Percentiles rank a stretch among this genome's conserved stretches.
Evolutionary conservation across 2,113 vertebrate species (phyloP).

Genomic region (Pontoporia blainvillei): DNA sequence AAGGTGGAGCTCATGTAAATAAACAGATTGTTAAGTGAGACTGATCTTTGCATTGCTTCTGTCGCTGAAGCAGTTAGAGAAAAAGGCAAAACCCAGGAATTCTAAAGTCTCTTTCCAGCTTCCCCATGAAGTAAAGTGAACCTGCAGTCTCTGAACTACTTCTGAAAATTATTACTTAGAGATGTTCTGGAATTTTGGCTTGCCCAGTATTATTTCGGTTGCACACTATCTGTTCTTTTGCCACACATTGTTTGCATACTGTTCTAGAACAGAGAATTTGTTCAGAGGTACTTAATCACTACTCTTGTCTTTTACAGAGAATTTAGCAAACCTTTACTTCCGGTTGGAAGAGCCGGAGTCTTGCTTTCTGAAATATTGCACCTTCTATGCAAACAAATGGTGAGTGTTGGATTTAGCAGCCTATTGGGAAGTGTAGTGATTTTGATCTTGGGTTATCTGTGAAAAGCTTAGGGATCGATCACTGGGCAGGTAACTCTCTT

Average conservation of each 20-base stretch:
- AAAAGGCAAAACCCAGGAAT: not conserved
- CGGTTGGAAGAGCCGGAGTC: constrained; percentile 95
- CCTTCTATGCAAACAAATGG: constrained; percentile 99
- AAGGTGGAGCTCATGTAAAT: not conserved
- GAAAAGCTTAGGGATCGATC: not conserved
- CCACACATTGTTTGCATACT: not conserved
- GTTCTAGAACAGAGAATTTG: not conserved
- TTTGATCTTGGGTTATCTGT: not conserved
- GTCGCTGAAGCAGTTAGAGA: not conserved
- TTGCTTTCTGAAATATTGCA: constrained; percentile 98
- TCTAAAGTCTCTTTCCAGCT: not conserved
- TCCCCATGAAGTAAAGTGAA: not conserved
- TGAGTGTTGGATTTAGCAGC: constrained; percentile 74
- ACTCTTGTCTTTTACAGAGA: constrained; percentile 86
- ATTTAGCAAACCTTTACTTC: constrained; percentile 98
- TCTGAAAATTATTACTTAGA: not conserved
- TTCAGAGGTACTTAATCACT: constrained; percentile 12
- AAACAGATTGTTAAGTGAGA: not conserved
- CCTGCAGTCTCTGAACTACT: not conserved
- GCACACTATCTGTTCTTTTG: not conserved
- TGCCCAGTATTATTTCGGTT: not conserved
- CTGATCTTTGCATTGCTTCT: not conserved
- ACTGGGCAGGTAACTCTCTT: not conserved
- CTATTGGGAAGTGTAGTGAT: not conserved
- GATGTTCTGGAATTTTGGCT: not conserved